phyloP scores from a whole-genome alignment of 1,140 invertebrate species.

The Platorchestia sp. region DNA sequence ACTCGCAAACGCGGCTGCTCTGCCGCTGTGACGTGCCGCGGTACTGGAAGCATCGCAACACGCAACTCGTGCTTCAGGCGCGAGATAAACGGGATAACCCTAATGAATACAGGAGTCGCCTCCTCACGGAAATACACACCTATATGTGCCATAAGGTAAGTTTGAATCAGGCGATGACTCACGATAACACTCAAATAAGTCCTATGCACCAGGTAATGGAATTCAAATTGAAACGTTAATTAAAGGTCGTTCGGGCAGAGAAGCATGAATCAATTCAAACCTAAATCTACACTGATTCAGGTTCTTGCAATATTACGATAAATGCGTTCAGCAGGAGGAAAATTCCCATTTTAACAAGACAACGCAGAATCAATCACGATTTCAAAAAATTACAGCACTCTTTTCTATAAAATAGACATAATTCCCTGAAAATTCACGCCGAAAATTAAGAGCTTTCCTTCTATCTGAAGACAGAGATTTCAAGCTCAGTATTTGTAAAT shows the following conservation, averaged over 20 bases:
- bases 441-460: neutral
- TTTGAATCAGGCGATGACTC: no score
- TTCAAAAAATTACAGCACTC: neutral
- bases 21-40: conserved; percentile 60
- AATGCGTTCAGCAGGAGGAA: neutral
- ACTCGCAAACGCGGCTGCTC: conserved; percentile 61
- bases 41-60: conserved; percentile 55
- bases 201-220: neutral
- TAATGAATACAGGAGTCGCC: conserved; percentile 13
- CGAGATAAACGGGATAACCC: neutral
- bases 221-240: neutral
- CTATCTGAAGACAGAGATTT: neutral
- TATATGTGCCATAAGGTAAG: conserved; percentile 12
- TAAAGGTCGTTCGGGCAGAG: neutral
- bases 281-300: no score
- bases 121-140: conserved; percentile 33
- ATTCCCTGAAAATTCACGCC: neutral
- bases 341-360: neutral
- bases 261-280: no score
- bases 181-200: no score
- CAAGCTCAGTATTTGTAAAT: neutral
- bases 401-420: neutral
- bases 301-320: no score
- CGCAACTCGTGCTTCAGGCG: neutral
- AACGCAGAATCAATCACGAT: neutral